Evolutionary conservation across 1,140 invertebrate species (phyloP), one percentile per base, ranked within the genome.

Genomic region (Hylyphantes graminicola): DNA sequence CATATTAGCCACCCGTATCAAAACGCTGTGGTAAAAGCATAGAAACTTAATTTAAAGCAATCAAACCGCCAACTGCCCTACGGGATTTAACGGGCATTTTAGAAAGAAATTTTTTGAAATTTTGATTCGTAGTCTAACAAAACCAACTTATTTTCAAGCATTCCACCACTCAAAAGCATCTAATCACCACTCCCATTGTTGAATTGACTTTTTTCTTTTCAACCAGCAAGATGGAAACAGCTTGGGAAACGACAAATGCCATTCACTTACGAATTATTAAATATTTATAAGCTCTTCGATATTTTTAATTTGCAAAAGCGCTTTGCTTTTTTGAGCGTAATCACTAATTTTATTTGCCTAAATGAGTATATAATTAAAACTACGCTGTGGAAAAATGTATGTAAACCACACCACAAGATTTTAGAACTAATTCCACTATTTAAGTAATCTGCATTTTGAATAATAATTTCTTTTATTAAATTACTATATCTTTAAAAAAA

Each of bases 111-210:
- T 74, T 83, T 74, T 80, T 80, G 65, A 74, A 74, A 65, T 74
- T 83, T 74, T 73, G 17, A 74, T 83, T 75, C 7, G 15, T 12
- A 55, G 72, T 72, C 59, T 53, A 15, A 35, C 35, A 35, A 19
- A 61, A 17, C 79, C 21, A 63, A 81, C 57, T 83, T 75, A 83
- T 83, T 83, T 83, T 83, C 67, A 73, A 65, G 51, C n/a, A n/a
- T n/a, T n/a, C n/a, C n/a, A n/a, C n/a, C n/a, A n/a, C n/a, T n/a
- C n/a, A n/a, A n/a, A n/a, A n/a, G n/a, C n/a, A 73, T 54, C 67
- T 73, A 81, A 81, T 81, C 17, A n/a, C 57, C 13, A 63, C 13
- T 5, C 8, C 13, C 11, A 35, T 50, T 12, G 65, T 68, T 35
- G 35, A 70, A 53, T 70, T 54, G 68, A n/a, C 15, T 70, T 70